Conservation (phyloP, 2,797 vertebrate genomes). For the Falco rusticolus region DNA sequence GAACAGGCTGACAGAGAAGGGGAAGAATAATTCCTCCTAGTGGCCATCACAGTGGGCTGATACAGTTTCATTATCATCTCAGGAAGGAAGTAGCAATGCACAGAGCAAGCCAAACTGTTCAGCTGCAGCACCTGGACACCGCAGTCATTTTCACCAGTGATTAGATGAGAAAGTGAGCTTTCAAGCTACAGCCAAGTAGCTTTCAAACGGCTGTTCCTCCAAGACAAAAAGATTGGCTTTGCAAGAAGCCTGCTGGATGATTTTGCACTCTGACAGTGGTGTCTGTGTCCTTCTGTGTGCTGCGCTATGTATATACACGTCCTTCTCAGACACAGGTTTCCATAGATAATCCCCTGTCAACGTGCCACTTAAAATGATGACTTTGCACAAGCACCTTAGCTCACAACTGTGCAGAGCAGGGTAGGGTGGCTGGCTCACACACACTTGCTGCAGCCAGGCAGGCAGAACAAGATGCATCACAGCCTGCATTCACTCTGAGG, state of each 20-base stretch:
- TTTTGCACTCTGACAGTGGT: not conserved
- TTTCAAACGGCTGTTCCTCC: not conserved
- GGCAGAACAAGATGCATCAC: not conserved
- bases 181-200: not conserved
- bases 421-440: not conserved
- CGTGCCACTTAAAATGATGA: not conserved
- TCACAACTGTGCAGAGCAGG: not conserved
- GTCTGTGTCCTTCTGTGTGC: not conserved
- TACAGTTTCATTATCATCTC: not conserved
- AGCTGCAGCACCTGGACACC: constrained; percentile 29
- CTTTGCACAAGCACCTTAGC: not conserved
- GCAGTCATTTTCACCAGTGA: not conserved
- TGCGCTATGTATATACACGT: not conserved
- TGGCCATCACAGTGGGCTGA: not conserved
- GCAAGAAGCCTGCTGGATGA: not conserved
- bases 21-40: constrained; percentile 12
- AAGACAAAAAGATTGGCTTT: not conserved
- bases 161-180: not conserved
- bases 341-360: not conserved
- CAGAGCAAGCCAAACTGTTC: not conserved
- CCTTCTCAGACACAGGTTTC: not conserved
- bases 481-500: not conserved
- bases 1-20: not conserved
- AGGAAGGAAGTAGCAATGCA: constrained; percentile 40
- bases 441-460: not conserved